Evolutionary conservation across 1,140 invertebrate species (phyloP).

Genomic region (Papilio aristodemus): DNA sequence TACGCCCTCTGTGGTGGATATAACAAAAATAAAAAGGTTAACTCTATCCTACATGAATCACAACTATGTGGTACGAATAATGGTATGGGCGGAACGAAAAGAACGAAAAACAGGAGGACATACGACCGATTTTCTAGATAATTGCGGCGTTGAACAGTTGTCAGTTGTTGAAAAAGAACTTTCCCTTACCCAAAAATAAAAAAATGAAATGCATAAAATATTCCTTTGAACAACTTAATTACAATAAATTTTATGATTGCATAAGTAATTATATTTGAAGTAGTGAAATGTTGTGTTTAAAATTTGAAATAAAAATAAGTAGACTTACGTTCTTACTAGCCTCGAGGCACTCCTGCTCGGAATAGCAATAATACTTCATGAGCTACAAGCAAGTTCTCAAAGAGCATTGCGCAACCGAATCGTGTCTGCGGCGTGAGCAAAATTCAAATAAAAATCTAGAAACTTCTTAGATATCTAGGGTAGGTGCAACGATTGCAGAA

Average conservation of each 20-base stretch:
- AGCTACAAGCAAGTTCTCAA: constrained; percentile 9
- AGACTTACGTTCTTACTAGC: not conserved
- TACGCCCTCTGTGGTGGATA: not conserved
- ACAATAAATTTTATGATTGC: too few relatives aligned
- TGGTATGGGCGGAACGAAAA: not conserved
- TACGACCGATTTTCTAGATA: too few relatives aligned
- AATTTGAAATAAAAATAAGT: constrained; percentile 10
- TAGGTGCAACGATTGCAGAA: not conserved
- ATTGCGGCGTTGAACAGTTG: too few relatives aligned
- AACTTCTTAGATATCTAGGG: not conserved
- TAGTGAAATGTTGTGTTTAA: not conserved
- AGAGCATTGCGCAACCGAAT: constrained; percentile 18
- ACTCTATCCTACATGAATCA: not conserved
- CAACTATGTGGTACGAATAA: not conserved
- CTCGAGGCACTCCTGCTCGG: not conserved
- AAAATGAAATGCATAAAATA: too few relatives aligned
- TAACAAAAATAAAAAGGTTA: not conserved
- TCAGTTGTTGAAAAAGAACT: too few relatives aligned
- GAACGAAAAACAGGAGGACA: too few relatives aligned
- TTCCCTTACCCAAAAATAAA: too few relatives aligned
- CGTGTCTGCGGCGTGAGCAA: not conserved
- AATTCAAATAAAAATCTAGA: constrained; percentile 7
- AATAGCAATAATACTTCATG: constrained; percentile 12
- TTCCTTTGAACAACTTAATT: too few relatives aligned
- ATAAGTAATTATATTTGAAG: not conserved